Base-by-base conservation (phyloP, 2,888 invertebrate species). In the Ptilodon capucinus region DNA sequence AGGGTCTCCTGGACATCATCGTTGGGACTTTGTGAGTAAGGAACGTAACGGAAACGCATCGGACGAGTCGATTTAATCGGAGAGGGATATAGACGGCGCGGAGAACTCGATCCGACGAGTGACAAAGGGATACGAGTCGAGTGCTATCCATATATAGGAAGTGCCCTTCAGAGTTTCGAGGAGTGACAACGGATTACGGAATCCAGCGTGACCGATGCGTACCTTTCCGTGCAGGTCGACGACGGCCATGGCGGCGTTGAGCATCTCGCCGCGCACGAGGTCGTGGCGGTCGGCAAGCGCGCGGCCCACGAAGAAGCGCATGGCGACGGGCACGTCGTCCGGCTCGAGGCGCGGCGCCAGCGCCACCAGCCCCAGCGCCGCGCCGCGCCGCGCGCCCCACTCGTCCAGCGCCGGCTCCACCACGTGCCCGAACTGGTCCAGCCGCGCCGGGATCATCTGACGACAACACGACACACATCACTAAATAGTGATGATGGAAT, bases 161-260 rank as follows among this genome's bases (percentile, higher is more conserved):
- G n/a, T n/a, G n/a, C n/a, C n/a, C n/a, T n/a, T n/a, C n/a, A n/a
- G n/a, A n/a, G n/a, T n/a, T n/a, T n/a, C n/a, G n/a, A n/a, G n/a
- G n/a, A n/a, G n/a, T n/a, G n/a, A n/a, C n/a, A n/a, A n/a, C n/a
- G n/a, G n/a, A n/a, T n/a, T n/a, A n/a, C n/a, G n/a, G n/a, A n/a
- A n/a, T n/a, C n/a, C n/a, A n/a, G n/a, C n/a, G n/a, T n/a, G n/a
- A n/a, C n/a, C n/a, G n/a, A n/a, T n/a, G n/a, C 8, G 19, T 47
- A 95, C 95, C 91, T 97, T 98, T 23, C 99, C 99, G 84, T 99
- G 98, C 45, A 96, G 90, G 76, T 98, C 96, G 2, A 99, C 97
- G 51, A 97, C 94, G 41, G 95, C 95, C 60, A 98, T 93, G n/a
- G 99, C 98, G 11, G 99, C 98, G 57, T 95, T 95, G 48, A 98